Evolutionary conservation across 2,113 vertebrate genomes (phyloP).

Genomic region (Chrysochloris asiatica): DNA sequence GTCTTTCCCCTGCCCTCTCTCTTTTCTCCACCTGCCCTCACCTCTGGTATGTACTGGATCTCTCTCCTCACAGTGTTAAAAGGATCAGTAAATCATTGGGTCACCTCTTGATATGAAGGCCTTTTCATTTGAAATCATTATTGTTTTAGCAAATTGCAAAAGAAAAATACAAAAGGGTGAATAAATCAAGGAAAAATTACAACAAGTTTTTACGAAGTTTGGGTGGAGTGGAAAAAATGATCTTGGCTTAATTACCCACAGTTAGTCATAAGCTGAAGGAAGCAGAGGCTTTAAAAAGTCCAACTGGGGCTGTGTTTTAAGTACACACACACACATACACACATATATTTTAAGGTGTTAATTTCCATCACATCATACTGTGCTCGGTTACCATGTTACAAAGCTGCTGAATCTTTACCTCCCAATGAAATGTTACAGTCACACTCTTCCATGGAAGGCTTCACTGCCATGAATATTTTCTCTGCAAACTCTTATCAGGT

Average conservation of each 20-base stretch:
- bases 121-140: conserved; percentile 79
- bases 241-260: conserved; percentile 85
- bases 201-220: conserved; percentile 85
- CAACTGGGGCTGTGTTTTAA: conserved; percentile 79
- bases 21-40: not conserved
- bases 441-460: not conserved
- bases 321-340: not conserved
- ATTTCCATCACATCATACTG: conserved; percentile 86
- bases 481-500: not conserved
- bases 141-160: conserved; percentile 70
- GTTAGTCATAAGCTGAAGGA: conserved; percentile 88
- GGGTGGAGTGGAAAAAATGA: conserved; percentile 89
- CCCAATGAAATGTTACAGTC: conserved; percentile 51
- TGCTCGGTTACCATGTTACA: conserved; percentile 27
- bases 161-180: conserved; percentile 62
- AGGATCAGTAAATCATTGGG: conserved; percentile 74
- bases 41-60: conserved; percentile 59
- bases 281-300: conserved; percentile 83
- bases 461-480: not conserved
- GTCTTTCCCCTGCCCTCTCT: not conserved
- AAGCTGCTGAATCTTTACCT: conserved; percentile 47
- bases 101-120: conserved; percentile 70
- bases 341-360: conserved; percentile 77
- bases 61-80: conserved; percentile 70
- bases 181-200: conserved; percentile 83